Evolutionary conservation across 2,797 vertebrate species (phyloP).

Genomic region (Hoplostethus mediterraneus): DNA sequence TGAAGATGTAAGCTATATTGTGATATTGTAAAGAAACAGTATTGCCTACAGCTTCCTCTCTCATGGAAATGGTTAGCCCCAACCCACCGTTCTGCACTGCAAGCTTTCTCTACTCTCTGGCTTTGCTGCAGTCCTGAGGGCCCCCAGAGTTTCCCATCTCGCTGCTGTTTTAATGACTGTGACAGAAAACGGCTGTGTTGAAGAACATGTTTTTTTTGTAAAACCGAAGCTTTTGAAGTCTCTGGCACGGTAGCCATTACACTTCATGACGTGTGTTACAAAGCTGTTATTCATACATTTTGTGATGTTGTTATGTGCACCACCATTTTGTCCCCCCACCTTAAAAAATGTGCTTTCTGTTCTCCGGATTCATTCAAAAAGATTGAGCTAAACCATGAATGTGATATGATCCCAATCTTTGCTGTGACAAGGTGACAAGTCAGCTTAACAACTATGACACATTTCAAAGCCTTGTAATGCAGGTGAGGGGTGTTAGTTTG

Average conservation of each 20-base stretch:
- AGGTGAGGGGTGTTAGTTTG: neutral
- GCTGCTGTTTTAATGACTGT: conserved; percentile 9
- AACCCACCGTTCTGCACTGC: neutral
- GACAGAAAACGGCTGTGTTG: conserved; percentile 3
- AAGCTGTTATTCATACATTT: neutral
- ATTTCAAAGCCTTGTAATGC: neutral
- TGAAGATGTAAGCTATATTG: conserved; percentile 25
- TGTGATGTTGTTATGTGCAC: neutral
- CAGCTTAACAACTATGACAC: too few relatives aligned
- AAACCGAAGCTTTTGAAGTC: neutral
- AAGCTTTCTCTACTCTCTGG: neutral
- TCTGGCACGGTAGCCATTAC: neutral
- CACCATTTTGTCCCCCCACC: neutral
- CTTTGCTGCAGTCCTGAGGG: neutral
- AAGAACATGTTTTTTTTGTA: neutral
- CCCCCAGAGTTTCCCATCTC: conserved; percentile 1
- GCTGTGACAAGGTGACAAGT: neutral
- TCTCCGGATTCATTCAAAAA: neutral
- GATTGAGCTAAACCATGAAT: too few relatives aligned
- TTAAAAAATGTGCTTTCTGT: neutral
- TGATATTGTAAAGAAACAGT: conserved; percentile 31
- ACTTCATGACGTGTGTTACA: neutral
- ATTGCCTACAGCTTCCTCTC: conserved; percentile 35
- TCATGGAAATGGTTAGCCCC: conserved; percentile 26
- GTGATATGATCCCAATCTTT: neutral